Percentiles rank a stretch among this genome's conserved stretches.
Evolutionary conservation across 2,797 vertebrate genomes (phyloP).

Genomic region (Micropoecilia bifurca): DNA sequence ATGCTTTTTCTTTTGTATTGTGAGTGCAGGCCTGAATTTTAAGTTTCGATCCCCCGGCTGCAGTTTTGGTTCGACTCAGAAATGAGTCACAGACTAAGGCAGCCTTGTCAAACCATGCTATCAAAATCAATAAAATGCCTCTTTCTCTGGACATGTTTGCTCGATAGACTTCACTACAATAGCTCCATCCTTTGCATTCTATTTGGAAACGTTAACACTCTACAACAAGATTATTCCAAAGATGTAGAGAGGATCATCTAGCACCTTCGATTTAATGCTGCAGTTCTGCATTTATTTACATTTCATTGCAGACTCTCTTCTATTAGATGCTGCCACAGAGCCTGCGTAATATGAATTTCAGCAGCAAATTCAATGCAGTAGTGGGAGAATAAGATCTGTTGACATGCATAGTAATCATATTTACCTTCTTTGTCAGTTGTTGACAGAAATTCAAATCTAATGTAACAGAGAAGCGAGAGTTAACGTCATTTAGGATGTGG

Average conservation of each 20-base stretch:
- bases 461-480: background rate
- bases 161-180: conserved; percentile 28
- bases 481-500: background rate
- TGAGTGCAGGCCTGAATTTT: conserved; percentile 21
- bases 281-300: conserved; percentile 8
- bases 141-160: conserved; percentile 38
- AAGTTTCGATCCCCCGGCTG: background rate
- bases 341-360: background rate
- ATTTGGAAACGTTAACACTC: conserved; percentile 3
- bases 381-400: background rate
- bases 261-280: background rate
- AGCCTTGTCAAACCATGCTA: conserved; percentile 31
- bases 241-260: conserved; percentile 8
- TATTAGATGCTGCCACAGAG: background rate
- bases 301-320: conserved; percentile 4
- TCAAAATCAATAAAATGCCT: conserved; percentile 57
- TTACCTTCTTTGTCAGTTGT: conserved; percentile 1
- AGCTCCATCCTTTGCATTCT: conserved; percentile 20
- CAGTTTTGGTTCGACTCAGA: conserved; percentile 47
- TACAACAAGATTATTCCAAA: conserved; percentile 8
- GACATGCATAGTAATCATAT: conserved; percentile 6
- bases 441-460: conserved; percentile 2
- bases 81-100: conserved; percentile 53
- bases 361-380: background rate
- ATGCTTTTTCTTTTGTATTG: conserved; percentile 11